Evolutionary conservation across 2,797 vertebrate genomes (phyloP).

Genomic region (Salarias fasciatus): DNA sequence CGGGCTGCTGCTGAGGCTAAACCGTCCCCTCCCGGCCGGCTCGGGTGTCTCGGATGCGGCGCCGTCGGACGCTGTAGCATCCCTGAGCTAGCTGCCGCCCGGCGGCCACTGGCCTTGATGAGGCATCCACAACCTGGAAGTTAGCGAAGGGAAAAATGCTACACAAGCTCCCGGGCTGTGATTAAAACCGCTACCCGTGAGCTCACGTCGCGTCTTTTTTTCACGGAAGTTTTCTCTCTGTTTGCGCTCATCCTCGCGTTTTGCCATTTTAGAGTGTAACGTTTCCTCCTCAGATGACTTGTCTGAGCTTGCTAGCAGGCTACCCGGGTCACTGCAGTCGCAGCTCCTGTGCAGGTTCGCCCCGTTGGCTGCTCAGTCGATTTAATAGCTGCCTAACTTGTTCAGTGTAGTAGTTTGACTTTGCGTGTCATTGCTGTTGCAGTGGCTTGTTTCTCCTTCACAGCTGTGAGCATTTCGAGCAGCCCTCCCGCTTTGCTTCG

Average conservation of each 20-base stretch:
- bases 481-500: no score
- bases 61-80: conserved; percentile 61
- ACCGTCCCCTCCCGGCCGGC: background rate
- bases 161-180: background rate
- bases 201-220: background rate
- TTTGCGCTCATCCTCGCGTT: background rate
- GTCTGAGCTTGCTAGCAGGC: conserved; percentile 45
- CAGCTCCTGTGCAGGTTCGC: background rate
- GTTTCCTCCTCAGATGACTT: conserved; percentile 46
- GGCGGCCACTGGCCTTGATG: conserved; percentile 67
- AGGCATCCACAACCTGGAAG: conserved; percentile 53
- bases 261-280: conserved; percentile 14
- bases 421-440: background rate
- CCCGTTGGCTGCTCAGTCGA: background rate
- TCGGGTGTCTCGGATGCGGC: conserved; percentile 10
- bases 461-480: no score
- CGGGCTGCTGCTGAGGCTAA: background rate
- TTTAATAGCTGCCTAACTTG: background rate
- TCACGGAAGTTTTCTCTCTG: background rate
- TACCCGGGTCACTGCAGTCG: conserved; percentile 8
- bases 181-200: background rate
- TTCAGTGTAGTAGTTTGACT: background rate
- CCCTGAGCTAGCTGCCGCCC: conserved; percentile 64
- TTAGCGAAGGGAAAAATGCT: conserved; percentile 60
- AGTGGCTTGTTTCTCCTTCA: conserved; percentile 23